Evolutionary conservation across 2,888 invertebrate species (phyloP), one percentile per base, ranked within the genome.

Genomic region (Scaptodrosophila latifasciaeformis): DNA sequence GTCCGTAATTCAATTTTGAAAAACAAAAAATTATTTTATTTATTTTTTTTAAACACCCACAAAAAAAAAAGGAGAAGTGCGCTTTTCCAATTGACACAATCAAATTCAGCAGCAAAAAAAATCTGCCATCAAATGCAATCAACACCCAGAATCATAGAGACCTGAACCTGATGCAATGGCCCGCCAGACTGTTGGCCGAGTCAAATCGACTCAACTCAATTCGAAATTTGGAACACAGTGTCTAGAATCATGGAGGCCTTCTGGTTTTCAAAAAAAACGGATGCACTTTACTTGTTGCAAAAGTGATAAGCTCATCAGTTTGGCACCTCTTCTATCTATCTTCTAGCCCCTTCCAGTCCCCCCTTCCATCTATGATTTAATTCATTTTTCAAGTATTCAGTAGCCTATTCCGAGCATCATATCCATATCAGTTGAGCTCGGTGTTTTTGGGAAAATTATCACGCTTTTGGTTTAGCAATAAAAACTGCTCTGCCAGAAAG

Each of bases 11-110:
- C 69, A 82, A 81, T 81, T 82, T 66, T 70, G 64, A 53, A 42
- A 54, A 48, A 12, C 46, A 19, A 13, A 50, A 44, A 50, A 44
- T 50, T 37, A 44, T 48, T 35, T 34, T 18, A 27, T 29, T 42
- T 40, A 47, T 65, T 65, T 35, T 3, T 17, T 15, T 18, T 18
- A 17, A 37, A 15, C 71, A 75, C 74, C n/a, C n/a, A n/a, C n/a
- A n/a, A n/a, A n/a, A n/a, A n/a, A n/a, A n/a, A n/a, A n/a, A n/a
- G n/a, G n/a, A n/a, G n/a, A n/a, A n/a, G n/a, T n/a, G n/a, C n/a
- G n/a, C n/a, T n/a, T n/a, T n/a, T 79, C 72, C 83, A 85, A 85
- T 85, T 85, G 84, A 78, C 83, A 77, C 85, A 85, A 85, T 85
- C 85, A 85, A 85, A 85, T 83, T 83, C 82, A 70, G n/a, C n/a